Evolutionary conservation across 2,888 invertebrate genomes (phyloP).

Genomic region (Tiliacea aurago): DNA sequence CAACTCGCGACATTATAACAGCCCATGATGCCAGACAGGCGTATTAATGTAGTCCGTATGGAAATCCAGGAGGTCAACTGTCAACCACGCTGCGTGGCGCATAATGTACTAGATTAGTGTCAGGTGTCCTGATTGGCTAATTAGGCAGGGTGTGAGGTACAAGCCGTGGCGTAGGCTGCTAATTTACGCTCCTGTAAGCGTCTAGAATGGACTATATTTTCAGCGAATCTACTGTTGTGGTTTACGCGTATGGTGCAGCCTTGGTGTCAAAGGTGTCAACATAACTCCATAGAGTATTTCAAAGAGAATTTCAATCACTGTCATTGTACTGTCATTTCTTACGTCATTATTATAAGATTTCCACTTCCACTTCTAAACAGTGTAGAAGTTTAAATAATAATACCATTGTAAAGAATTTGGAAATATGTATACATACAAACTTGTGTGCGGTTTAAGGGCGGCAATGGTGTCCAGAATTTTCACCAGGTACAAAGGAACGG

Average conservation of each 20-base stretch:
- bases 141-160: slow-evolving; percentile 25
- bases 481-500: slow-evolving; percentile 18
- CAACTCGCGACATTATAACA: slow-evolving; percentile 1
- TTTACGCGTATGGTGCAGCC: not conserved
- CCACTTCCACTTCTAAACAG: not conserved
- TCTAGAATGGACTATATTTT: not conserved
- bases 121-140: slow-evolving; percentile 45
- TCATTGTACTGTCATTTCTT: not conserved
- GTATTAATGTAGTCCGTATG: slow-evolving; percentile 34
- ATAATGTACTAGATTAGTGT: slow-evolving; percentile 49
- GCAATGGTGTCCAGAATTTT: not conserved
- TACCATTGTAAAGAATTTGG: not conserved
- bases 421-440: slow-evolving; percentile 35
- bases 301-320: not conserved
- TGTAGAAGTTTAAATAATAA: not conserved
- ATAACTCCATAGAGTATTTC: slow-evolving; percentile 7
- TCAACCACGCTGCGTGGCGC: slow-evolving; percentile 17
- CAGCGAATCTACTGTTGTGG: not conserved
- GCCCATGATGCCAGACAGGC: not conserved
- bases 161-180: slow-evolving; percentile 20
- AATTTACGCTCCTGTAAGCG: slow-evolving; percentile 4
- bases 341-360: not conserved
- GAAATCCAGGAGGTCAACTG: slow-evolving; percentile 35
- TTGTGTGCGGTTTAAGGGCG: not conserved
- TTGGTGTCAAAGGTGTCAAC: not conserved